Percentiles rank a stretch among this genome's conserved stretches.
Evolutionary conservation across 2,888 invertebrate genomes (phyloP).

Genomic region (Agrochola litura): DNA sequence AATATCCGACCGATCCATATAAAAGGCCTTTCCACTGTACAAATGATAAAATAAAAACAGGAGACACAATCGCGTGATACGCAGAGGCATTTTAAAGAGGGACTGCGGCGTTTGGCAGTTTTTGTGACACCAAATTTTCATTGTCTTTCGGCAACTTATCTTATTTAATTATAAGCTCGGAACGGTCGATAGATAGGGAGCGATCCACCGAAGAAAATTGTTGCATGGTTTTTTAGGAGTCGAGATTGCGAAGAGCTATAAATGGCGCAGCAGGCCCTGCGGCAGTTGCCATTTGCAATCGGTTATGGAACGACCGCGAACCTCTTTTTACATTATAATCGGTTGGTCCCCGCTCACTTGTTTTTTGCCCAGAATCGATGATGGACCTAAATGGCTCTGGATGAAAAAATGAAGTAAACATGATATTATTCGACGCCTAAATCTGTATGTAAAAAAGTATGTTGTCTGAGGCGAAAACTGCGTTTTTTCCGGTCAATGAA

Average conservation of each 20-base stretch:
- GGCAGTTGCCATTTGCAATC: slow-evolving; percentile 90
- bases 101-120: slow-evolving; percentile 71
- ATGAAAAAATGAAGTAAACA: slow-evolving; percentile 77
- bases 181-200: slow-evolving; percentile 80
- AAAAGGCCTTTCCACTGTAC: slow-evolving; percentile 36
- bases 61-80: slow-evolving; percentile 73
- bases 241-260: slow-evolving; percentile 88
- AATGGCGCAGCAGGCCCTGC: slow-evolving; percentile 85
- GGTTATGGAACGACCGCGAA: slow-evolving; percentile 89
- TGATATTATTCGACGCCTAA: slow-evolving; percentile 64
- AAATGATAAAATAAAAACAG: slow-evolving; percentile 67
- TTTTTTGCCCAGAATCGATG: slow-evolving; percentile 83
- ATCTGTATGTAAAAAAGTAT: slow-evolving; percentile 22
- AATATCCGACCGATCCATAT: slow-evolving; percentile 37
- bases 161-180: slow-evolving; percentile 77
- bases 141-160: slow-evolving; percentile 77
- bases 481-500: slow-evolving; percentile 16
- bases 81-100: slow-evolving; percentile 81
- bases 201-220: slow-evolving; percentile 83
- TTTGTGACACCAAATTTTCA: slow-evolving; percentile 75
- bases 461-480: slow-evolving; percentile 9
- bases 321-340: slow-evolving; percentile 90
- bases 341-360: slow-evolving; percentile 83
- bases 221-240: slow-evolving; percentile 84
- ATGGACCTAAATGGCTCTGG: slow-evolving; percentile 77